Evolutionary conservation across 2,888 invertebrate species (phyloP), one percentile per base, ranked within the genome.

Genomic region (Scotopteryx bipunctaria): DNA sequence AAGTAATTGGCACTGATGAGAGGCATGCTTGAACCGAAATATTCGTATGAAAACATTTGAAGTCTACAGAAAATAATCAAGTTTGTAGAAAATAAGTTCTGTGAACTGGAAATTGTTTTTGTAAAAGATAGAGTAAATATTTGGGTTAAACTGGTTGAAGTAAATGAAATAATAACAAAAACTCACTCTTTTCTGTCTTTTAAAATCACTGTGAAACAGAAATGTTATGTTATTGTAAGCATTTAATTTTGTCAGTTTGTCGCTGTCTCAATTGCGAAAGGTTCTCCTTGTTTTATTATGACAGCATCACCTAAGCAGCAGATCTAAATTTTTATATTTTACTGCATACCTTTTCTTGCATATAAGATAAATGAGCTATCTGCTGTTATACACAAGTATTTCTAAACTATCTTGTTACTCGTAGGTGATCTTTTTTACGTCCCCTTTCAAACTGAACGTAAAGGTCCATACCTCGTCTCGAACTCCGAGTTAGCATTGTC

Each of bases 361-460:
- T 19, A 4, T n/a, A 33, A 35, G 40, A 33, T 41, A 35, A 40
- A 47, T 47, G 27, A 14, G 33, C 3, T 31, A 17, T 8, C 6
- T 6, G 27, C 19, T 33, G 33, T 27, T 40, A 48, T 48, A 41
- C 41, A 15, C 19, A 41, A 41, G 13, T 27, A 15, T 41, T 35
- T 25, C 25, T 29, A 11, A 35, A 21, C 32, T 32, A 13, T 33
- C 17, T 16, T 38, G 32, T 5, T 27, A n/a, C n/a, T n/a, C n/a
- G n/a, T n/a, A 19, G 17, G 17, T 17, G 27, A 35, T 48, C 40
- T 40, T 19, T 29, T 48, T 41, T 19, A 35, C 48, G 35, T 48
- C 41, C 19, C 14, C 31, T 41, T 40, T 33, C 27, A 41, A 27
- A 33, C 27, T 27, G 9, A 27, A 11, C 2, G 17, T 15, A 6